phyloP scores from a whole-genome alignment of 1,140 invertebrate species.

The Periplaneta americana region DNA sequence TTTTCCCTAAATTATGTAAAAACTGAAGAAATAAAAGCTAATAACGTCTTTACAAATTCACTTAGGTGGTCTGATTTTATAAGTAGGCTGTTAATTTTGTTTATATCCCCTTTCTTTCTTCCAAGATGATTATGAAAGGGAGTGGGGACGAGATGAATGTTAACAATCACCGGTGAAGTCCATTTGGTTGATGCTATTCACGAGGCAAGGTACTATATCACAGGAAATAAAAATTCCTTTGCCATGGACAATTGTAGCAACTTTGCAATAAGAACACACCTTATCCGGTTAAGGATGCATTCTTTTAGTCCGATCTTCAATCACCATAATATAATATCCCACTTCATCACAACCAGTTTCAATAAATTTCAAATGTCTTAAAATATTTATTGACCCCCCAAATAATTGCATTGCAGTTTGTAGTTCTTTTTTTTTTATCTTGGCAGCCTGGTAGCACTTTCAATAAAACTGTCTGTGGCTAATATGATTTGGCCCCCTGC shows the following conservation, averaged over 20 bases:
- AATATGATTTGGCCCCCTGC: background rate
- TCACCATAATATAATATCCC: background rate
- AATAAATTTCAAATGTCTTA: background rate
- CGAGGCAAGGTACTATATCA: background rate
- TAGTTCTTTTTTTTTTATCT: background rate
- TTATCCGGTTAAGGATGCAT: background rate
- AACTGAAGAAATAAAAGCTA: conserved; percentile 6
- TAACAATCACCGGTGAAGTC: background rate
- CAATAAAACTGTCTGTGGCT: too few relatives aligned
- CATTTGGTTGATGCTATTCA: background rate
- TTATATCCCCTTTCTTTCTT: background rate
- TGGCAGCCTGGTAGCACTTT: background rate
- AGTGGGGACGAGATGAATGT: too few relatives aligned
- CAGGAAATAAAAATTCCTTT: background rate
- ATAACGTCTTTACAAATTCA: background rate
- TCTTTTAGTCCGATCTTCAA: background rate
- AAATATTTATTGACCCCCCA: background rate
- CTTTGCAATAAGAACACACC: background rate
- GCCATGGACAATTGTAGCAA: background rate
- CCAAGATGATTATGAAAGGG: background rate
- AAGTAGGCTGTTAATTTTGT: background rate
- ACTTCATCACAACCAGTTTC: background rate
- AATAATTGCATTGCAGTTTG: background rate
- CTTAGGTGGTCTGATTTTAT: background rate
- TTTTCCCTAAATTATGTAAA: conserved; percentile 11